Conservation (phyloP, 1,140 invertebrate species). For the Mesaphorura yosii region DNA sequence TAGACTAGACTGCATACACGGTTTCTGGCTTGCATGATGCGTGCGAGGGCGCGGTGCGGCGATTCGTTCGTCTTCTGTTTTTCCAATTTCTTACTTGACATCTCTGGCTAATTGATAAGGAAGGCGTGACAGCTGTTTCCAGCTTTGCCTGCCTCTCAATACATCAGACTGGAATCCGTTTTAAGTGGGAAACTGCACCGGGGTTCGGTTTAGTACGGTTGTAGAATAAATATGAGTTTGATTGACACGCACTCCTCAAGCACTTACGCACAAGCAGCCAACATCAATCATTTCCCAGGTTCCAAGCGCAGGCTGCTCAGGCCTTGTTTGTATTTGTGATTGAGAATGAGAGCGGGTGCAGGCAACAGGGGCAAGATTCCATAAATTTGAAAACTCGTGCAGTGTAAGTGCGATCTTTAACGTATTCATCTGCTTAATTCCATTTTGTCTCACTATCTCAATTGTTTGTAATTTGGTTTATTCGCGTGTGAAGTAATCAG, state of each 20-base stretch:
- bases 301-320: constrained; percentile 20
- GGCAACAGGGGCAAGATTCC: background rate
- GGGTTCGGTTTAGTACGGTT: background rate
- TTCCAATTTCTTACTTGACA: background rate
- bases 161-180: too few relatives aligned
- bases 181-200: background rate
- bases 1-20: background rate
- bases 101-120: constrained; percentile 3
- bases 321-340: background rate
- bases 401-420: constrained; percentile 1
- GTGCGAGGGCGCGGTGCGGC: too few relatives aligned
- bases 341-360: background rate
- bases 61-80: background rate
- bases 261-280: background rate
- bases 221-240: background rate
- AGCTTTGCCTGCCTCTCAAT: too few relatives aligned
- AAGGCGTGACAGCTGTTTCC: constrained; percentile 5
- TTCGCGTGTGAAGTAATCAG: too few relatives aligned
- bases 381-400: background rate
- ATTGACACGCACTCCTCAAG: background rate
- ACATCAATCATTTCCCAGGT: constrained; percentile 21
- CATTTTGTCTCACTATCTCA: background rate
- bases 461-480: too few relatives aligned
- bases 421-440: background rate
- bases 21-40: too few relatives aligned